Conservation (phyloP, 2,888 invertebrate species). For the Maniola hyperantus region DNA sequence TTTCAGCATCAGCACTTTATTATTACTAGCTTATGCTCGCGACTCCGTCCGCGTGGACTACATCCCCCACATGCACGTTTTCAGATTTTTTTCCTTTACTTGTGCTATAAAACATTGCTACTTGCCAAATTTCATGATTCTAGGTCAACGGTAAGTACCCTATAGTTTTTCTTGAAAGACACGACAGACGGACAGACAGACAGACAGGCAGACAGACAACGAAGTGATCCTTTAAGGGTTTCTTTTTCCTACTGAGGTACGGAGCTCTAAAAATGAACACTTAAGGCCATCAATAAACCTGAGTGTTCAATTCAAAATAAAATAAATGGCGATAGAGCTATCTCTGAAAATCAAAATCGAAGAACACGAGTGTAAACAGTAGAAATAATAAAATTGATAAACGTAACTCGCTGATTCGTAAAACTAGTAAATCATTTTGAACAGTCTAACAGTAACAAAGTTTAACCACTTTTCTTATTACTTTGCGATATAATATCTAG, state of each 20-base stretch:
- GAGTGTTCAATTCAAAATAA: conserved; percentile 12
- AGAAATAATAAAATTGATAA: conserved; percentile 11
- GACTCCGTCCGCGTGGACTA: too few relatives aligned
- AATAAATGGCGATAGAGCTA: conserved; percentile 2
- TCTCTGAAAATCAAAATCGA: background rate
- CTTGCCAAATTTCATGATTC: too few relatives aligned
- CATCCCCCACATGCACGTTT: too few relatives aligned
- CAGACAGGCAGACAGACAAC: too few relatives aligned
- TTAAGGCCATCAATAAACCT: conserved; percentile 1
- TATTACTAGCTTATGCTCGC: too few relatives aligned
- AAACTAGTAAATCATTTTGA: conserved; percentile 20
- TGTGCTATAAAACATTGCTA: too few relatives aligned
- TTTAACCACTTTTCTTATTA: conserved; percentile 11
- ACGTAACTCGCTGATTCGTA: conserved; percentile 6
- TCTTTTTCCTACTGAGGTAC: too few relatives aligned
- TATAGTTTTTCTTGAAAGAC: too few relatives aligned
- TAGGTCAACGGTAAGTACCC: too few relatives aligned
- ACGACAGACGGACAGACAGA: too few relatives aligned
- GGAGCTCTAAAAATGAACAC: conserved; percentile 14
- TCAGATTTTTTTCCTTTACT: too few relatives aligned
- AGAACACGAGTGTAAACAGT: background rate
- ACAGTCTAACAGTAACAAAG: conserved; percentile 3
- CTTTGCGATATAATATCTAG: background rate
- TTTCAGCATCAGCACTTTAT: background rate
- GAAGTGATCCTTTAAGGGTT: too few relatives aligned